phyloP scores from a whole-genome alignment of 1,140 invertebrate genomes.

The Atta texana region DNA sequence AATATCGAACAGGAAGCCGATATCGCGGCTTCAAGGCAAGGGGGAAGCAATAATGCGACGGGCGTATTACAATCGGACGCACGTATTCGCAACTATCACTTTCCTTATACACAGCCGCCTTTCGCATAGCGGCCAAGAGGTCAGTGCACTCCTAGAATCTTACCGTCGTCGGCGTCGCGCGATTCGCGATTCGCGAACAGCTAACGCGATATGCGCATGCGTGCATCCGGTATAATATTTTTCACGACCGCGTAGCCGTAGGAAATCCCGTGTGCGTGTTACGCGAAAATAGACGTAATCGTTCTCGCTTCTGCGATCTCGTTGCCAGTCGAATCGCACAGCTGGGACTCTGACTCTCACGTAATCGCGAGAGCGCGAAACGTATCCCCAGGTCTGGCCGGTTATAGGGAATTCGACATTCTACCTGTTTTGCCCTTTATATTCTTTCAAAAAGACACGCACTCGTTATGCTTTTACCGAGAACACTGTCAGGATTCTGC shows the following conservation, averaged over 20 bases:
- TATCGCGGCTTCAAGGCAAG: slow-evolving; percentile 29
- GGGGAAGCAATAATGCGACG: slow-evolving; percentile 44
- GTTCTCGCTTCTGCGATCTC: slow-evolving; percentile 33
- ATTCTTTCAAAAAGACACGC: background rate
- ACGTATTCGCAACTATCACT: slow-evolving; percentile 54
- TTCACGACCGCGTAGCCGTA: slow-evolving; percentile 8
- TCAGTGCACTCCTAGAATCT: slow-evolving; percentile 59
- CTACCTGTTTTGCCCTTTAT: background rate
- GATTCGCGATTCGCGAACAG: background rate
- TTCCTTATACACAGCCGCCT: slow-evolving; percentile 33
- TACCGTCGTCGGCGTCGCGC: background rate
- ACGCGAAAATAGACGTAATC: slow-evolving; percentile 58
- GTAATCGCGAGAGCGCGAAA: background rate
- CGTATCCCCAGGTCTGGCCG: background rate
- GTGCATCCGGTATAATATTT: slow-evolving; percentile 30
- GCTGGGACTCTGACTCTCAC: background rate
- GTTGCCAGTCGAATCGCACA: background rate
- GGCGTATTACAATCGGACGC: slow-evolving; percentile 35
- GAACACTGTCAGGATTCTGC: background rate
- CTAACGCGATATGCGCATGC: background rate
- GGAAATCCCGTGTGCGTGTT: slow-evolving; percentile 33
- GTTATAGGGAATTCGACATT: background rate
- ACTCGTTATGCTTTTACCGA: background rate
- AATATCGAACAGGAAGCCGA: slow-evolving; percentile 46
- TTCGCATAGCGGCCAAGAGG: slow-evolving; percentile 54